Evolutionary conservation across 2,797 vertebrate genomes (phyloP).

Genomic region (Cuculus canorus): DNA sequence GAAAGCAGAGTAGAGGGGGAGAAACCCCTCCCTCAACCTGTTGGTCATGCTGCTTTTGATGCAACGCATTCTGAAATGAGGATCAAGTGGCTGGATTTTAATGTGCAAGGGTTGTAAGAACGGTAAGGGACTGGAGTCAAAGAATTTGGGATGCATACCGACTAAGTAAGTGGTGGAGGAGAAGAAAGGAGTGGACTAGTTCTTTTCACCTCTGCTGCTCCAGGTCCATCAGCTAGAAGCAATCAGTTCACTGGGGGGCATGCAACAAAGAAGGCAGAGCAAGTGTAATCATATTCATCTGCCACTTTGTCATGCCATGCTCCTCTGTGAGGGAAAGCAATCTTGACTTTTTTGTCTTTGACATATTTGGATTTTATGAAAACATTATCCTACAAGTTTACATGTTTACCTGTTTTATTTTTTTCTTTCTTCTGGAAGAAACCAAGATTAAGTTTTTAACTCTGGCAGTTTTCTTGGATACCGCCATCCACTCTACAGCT

Average conservation of each 20-base stretch:
- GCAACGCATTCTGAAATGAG: neutral
- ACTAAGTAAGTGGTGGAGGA: neutral
- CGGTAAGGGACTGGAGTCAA: neutral
- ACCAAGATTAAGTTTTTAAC: neutral
- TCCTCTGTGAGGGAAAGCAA: neutral
- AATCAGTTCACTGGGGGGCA: neutral
- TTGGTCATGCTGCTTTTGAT: no score
- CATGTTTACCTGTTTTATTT: neutral
- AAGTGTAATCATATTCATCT: neutral
- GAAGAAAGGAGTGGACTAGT: neutral
- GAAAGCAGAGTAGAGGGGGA: no score
- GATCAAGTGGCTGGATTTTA: neutral
- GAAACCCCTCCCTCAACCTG: no score
- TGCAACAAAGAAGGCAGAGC: neutral
- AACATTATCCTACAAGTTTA: neutral
- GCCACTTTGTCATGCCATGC: neutral
- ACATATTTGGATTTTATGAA: neutral
- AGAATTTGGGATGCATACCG: neutral
- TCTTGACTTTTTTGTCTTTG: neutral
- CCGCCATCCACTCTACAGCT: neutral
- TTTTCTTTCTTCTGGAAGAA: neutral
- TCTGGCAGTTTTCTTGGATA: neutral
- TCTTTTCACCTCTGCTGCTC: neutral
- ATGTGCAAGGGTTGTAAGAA: neutral
- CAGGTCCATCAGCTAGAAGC: neutral